Percentiles rank a stretch among this genome's conserved stretches.
Conservation (phyloP, 1,140 invertebrate genomes). For the Triops longicaudatus region DNA sequence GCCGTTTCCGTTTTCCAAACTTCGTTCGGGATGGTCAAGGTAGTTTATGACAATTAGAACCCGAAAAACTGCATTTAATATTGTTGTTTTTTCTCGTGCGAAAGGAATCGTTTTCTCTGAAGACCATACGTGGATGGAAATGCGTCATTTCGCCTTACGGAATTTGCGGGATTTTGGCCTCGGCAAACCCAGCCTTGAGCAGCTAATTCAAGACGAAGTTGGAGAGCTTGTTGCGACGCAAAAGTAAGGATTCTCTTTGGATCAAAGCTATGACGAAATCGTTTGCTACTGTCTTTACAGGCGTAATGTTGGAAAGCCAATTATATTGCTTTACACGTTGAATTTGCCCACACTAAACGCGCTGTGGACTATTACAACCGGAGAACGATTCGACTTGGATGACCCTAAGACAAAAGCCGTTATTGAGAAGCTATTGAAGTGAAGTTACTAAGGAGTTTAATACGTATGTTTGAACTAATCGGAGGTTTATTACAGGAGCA, state of each 20-base stretch:
- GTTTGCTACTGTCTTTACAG: not conserved
- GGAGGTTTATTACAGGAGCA: too few species aligned
- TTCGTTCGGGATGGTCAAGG: not conserved
- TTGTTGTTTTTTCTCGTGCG: too few species aligned
- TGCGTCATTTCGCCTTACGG: conserved; percentile 30
- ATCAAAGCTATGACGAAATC: not conserved
- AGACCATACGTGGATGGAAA: conserved; percentile 31
- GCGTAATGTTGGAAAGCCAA: conserved; percentile 17
- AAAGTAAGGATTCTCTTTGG: not conserved
- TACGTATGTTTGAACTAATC: too few species aligned
- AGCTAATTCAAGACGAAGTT: conserved; percentile 30
- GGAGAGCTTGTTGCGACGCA: conserved; percentile 27
- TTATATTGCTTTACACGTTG: conserved; percentile 17
- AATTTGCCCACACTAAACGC: conserved; percentile 22
- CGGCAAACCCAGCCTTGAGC: conserved; percentile 31
- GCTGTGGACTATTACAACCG: conserved; percentile 25
- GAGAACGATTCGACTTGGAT: conserved; percentile 18
- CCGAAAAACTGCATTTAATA: too few species aligned
- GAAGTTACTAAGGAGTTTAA: too few species aligned
- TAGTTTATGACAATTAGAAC: too few species aligned
- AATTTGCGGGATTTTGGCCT: conserved; percentile 32
- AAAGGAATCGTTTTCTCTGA: conserved; percentile 29
- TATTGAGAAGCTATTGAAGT: too few species aligned
- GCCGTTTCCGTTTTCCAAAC: not conserved
- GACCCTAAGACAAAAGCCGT: conserved; percentile 16